A percentile compares a stretch with the other conserved stretches of the same genome.
phyloP scores from a whole-genome alignment of 2,797 vertebrate species.

The Avahi laniger region DNA sequence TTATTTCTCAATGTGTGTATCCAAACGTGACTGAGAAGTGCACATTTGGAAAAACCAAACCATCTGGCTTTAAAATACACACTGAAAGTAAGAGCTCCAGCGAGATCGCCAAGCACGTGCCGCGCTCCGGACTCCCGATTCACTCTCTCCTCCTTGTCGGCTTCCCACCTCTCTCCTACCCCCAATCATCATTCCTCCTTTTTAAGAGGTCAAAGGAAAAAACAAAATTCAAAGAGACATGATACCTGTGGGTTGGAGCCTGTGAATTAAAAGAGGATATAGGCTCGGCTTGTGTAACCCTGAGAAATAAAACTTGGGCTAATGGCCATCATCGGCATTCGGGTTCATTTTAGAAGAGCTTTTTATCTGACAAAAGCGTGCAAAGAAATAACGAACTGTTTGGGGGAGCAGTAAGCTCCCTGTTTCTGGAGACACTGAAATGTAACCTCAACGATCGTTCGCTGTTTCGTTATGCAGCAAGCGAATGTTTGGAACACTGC shows the following conservation, averaged over 20 bases:
- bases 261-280: neutral
- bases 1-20: neutral
- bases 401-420: neutral
- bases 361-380: neutral
- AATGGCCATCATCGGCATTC: neutral
- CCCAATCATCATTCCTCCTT: neutral
- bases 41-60: neutral
- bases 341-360: neutral
- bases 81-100: neutral
- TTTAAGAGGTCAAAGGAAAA: neutral
- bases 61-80: neutral
- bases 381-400: neutral
- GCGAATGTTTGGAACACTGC: neutral
- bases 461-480: neutral
- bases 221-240: neutral
- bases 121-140: neutral
- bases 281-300: neutral
- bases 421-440: neutral
- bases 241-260: neutral
- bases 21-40: neutral
- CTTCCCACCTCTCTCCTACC: neutral
- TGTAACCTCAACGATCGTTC: neutral
- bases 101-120: fast-evolving
- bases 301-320: neutral
- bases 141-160: neutral